Conservation (phyloP, 2,113 vertebrate species). For the Malurus alboscapulatus region DNA sequence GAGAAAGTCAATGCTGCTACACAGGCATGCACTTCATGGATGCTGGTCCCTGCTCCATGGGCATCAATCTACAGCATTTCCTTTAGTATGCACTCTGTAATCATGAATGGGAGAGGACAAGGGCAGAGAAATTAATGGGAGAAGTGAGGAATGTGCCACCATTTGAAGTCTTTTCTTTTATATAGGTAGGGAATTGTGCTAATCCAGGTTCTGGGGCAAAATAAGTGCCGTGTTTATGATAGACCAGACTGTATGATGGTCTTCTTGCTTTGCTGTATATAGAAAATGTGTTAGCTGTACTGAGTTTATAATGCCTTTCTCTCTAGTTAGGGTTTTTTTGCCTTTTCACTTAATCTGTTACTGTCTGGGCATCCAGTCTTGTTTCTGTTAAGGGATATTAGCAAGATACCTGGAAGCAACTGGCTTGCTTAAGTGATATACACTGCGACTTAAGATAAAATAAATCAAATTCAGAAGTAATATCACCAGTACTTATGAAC, state of each 20-base stretch:
- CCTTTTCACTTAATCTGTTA: slow-evolving; percentile 12
- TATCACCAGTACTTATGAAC: slow-evolving; percentile 16
- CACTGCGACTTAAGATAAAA: slow-evolving; percentile 39
- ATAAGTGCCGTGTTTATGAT: background rate
- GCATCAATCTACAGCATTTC: background rate
- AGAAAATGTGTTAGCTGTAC: background rate
- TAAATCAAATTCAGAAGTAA: slow-evolving; percentile 53
- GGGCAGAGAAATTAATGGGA: background rate
- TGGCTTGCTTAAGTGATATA: slow-evolving; percentile 20
- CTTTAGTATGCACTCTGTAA: background rate
- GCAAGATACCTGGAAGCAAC: slow-evolving; percentile 32
- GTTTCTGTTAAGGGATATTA: slow-evolving; percentile 3
- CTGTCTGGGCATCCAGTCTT: slow-evolving; percentile 13
- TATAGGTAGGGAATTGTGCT: background rate
- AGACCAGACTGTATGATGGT: background rate
- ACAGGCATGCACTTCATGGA: background rate
- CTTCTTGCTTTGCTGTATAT: background rate
- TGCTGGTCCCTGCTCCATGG: background rate
- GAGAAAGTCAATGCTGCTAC: background rate
- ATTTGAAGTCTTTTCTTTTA: background rate
- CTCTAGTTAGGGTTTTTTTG: background rate
- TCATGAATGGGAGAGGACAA: background rate
- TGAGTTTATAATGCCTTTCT: background rate
- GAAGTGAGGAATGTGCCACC: background rate
- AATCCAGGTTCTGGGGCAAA: background rate